Evolutionary conservation across 2,888 invertebrate genomes (phyloP).

Genomic region (Rhagonycha fulva): DNA sequence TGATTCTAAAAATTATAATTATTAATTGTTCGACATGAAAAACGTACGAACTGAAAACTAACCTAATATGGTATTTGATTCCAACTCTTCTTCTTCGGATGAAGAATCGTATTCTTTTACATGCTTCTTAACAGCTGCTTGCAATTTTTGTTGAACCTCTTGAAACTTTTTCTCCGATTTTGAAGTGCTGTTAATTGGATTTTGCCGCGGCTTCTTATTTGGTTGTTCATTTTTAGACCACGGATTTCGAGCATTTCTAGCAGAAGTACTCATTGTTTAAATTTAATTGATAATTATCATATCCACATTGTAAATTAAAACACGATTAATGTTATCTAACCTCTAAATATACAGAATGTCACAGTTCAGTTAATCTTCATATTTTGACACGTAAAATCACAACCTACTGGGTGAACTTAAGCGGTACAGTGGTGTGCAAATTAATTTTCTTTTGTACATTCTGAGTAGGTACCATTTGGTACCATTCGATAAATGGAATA

Average conservation of each 20-base stretch:
- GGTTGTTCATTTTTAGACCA: background rate
- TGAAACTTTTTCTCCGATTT: slow-evolving; percentile 52
- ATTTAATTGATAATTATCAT: background rate
- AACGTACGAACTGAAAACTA: background rate
- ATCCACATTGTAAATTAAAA: background rate
- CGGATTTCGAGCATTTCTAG: slow-evolving; percentile 4
- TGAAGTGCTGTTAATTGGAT: background rate
- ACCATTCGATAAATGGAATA: no score
- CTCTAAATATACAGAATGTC: background rate
- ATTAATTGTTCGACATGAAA: background rate
- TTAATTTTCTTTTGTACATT: background rate
- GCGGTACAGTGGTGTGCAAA: background rate
- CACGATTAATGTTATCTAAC: background rate
- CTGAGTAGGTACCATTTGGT: no score
- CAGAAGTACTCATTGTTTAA: background rate
- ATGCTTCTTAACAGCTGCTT: slow-evolving; percentile 58
- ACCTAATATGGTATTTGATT: slow-evolving; percentile 58
- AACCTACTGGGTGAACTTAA: background rate
- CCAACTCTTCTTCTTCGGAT: slow-evolving; percentile 60
- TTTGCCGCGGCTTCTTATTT: background rate
- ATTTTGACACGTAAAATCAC: background rate
- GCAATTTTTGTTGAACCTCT: slow-evolving; percentile 57
- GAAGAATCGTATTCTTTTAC: slow-evolving; percentile 59
- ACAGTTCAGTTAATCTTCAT: background rate
- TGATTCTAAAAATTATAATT: slow-evolving; percentile 48